Conservation (phyloP, 2,888 invertebrate genomes). For the Venustoraphidia nigricollis region DNA sequence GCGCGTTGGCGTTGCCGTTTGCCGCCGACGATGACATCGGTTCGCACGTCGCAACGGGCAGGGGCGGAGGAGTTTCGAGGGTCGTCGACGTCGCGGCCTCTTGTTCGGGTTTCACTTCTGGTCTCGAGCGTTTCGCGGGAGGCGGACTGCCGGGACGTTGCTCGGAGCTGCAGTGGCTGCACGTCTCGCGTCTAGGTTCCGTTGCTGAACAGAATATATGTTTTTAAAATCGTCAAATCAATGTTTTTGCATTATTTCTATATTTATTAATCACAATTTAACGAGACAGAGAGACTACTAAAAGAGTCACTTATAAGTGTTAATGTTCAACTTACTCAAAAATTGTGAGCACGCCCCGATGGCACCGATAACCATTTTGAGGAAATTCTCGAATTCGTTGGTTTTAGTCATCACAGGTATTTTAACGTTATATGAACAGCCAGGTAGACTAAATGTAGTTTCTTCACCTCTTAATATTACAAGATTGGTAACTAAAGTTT, state of each 20-base stretch:
- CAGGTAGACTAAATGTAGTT: slow-evolving; percentile 22
- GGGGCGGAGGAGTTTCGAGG: slow-evolving; percentile 28
- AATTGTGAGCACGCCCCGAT: slow-evolving; percentile 40
- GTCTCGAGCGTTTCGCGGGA: slow-evolving; percentile 29
- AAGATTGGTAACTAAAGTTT: slow-evolving; percentile 22
- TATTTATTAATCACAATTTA: too few species aligned
- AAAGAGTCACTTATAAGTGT: too few species aligned
- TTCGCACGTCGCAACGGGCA: slow-evolving; percentile 16
- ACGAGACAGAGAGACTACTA: too few species aligned
- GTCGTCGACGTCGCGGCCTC: slow-evolving; percentile 60
- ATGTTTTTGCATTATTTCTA: too few species aligned
- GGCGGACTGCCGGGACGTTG: slow-evolving; percentile 13
- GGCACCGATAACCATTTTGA: slow-evolving; percentile 33
- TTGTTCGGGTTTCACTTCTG: slow-evolving; percentile 24
- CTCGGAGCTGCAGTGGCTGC: slow-evolving; percentile 21
- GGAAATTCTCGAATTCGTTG: slow-evolving; percentile 32
- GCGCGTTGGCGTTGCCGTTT: slow-evolving; percentile 14
- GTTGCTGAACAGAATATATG: slow-evolving; percentile 15
- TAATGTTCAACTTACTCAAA: slow-evolving; percentile 26
- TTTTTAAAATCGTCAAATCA: too few species aligned
- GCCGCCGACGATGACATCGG: slow-evolving; percentile 6
- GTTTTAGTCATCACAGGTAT: slow-evolving; percentile 30
- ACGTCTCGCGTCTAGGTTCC: slow-evolving; percentile 19
- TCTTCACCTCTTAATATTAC: slow-evolving; percentile 23
- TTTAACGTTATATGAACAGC: slow-evolving; percentile 36